A percentile compares a stretch with the other conserved stretches of the same genome.
phyloP scores from a whole-genome alignment of 2,888 invertebrate genomes.

The Mythimna ferrago region DNA sequence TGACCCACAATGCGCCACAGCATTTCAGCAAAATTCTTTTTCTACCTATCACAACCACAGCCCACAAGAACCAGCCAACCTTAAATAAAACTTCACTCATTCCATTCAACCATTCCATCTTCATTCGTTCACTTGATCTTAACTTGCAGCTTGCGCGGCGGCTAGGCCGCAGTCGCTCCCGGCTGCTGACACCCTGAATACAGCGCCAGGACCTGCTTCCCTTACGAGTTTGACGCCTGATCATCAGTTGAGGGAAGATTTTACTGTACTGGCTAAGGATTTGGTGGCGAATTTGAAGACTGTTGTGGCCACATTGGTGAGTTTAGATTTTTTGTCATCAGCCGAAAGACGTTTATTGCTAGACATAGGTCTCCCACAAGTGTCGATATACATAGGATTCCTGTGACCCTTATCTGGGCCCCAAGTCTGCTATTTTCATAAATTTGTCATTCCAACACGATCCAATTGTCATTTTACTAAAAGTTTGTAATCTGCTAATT shows the following conservation, averaged over 20 bases:
- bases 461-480: too few species aligned
- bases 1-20: constrained; percentile 10
- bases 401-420: too few species aligned
- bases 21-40: constrained; percentile 1
- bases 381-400: too few species aligned
- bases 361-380: too few species aligned
- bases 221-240: constrained; percentile 86
- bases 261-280: constrained; percentile 92
- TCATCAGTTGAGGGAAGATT: constrained; percentile 92
- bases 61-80: constrained; percentile 1
- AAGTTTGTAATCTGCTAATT: too few species aligned
- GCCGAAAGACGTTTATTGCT: too few species aligned
- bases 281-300: constrained; percentile 92
- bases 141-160: constrained; percentile 84
- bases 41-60: constrained; percentile 20
- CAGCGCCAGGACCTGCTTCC: constrained; percentile 79
- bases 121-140: constrained; percentile 33
- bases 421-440: too few species aligned
- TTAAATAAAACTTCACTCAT: constrained; percentile 6
- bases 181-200: constrained; percentile 85
- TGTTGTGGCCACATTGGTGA: constrained; percentile 87
- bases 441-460: too few species aligned
- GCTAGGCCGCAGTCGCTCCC: constrained; percentile 91
- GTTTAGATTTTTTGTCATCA: constrained; percentile 30
- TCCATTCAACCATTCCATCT: constrained; percentile 26